These are phyloP conservation scores for Agonopterix alstromeriana DNA, from an alignment of 2,888 invertebrate genomes.

Conservation along the genomic window DNA sequence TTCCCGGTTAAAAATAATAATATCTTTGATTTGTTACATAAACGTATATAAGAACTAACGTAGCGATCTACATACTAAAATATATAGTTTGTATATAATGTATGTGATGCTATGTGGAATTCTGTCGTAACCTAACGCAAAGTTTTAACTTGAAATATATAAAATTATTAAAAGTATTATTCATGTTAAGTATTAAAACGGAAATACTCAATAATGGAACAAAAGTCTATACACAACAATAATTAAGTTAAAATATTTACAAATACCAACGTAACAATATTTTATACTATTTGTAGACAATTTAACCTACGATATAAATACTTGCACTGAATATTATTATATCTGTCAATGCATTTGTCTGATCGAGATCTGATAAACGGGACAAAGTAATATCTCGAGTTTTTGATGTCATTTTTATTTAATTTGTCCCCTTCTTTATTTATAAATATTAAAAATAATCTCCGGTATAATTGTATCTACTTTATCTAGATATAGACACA, in stretches of 20 bases:
- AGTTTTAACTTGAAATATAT: constrained; percentile 2
- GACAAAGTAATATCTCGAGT: too few relatives aligned
- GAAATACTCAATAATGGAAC: constrained; percentile 38
- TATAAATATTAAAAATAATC: too few relatives aligned
- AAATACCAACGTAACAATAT: constrained; percentile 55
- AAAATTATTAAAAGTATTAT: constrained; percentile 1
- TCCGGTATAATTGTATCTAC: too few relatives aligned
- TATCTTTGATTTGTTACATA: constrained; percentile 20
- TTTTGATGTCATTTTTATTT: too few relatives aligned
- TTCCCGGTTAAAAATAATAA: constrained; percentile 26
- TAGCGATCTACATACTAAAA: constrained; percentile 8
- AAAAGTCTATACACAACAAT: constrained; percentile 66
- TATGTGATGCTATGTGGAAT: constrained; percentile 12
- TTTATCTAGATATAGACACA: too few relatives aligned
- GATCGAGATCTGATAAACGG: not conserved
- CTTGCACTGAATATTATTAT: constrained; percentile 1
- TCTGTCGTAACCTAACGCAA: not conserved
- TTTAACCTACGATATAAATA: constrained; percentile 18
- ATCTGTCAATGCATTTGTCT: not conserved
- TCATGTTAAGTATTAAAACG: constrained; percentile 10
- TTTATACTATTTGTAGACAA: constrained; percentile 21
- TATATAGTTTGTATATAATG: constrained; percentile 8
- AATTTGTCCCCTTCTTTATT: too few relatives aligned
- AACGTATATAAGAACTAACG: constrained; percentile 13
- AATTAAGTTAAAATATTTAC: constrained; percentile 54